These are phyloP conservation scores for Torymus aiolomorphi DNA, from an alignment of 2,888 invertebrate species.

Conservation along the genomic window DNA sequence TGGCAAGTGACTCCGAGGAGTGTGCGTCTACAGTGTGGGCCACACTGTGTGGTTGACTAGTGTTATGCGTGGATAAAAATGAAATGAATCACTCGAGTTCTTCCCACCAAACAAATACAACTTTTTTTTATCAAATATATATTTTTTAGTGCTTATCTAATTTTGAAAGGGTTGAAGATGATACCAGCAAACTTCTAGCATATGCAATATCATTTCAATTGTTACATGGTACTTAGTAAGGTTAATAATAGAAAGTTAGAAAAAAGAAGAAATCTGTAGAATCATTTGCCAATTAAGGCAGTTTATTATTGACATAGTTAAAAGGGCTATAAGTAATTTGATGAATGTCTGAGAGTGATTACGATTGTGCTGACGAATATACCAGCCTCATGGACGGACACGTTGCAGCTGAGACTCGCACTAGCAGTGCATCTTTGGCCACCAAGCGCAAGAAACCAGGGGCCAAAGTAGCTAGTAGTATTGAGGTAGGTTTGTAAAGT, in stretches of 20 bases:
- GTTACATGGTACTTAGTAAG: conserved; percentile 15
- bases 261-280: background rate
- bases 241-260: conserved; percentile 16
- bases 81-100: conserved; percentile 32
- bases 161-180: background rate
- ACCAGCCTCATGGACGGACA: conserved; percentile 92
- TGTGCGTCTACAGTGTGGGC: too few species aligned
- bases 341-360: conserved; percentile 78
- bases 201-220: background rate
- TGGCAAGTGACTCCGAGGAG: too few species aligned
- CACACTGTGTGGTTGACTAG: background rate
- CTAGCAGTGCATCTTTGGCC: conserved; percentile 77
- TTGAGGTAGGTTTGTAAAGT: conserved; percentile 68
- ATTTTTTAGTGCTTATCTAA: conserved; percentile 4
- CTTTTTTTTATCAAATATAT: conserved; percentile 14
- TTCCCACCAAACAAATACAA: background rate
- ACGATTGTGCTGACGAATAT: conserved; percentile 83
- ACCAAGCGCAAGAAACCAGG: conserved; percentile 79
- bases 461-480: conserved; percentile 74
- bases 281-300: conserved; percentile 40
- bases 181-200: conserved; percentile 11
- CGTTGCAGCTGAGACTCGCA: conserved; percentile 82
- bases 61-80: conserved; percentile 33
- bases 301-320: conserved; percentile 30
- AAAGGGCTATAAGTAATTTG: conserved; percentile 51